phyloP scores from a whole-genome alignment of 2,797 vertebrate species.

The Sebastes diaconus region DNA sequence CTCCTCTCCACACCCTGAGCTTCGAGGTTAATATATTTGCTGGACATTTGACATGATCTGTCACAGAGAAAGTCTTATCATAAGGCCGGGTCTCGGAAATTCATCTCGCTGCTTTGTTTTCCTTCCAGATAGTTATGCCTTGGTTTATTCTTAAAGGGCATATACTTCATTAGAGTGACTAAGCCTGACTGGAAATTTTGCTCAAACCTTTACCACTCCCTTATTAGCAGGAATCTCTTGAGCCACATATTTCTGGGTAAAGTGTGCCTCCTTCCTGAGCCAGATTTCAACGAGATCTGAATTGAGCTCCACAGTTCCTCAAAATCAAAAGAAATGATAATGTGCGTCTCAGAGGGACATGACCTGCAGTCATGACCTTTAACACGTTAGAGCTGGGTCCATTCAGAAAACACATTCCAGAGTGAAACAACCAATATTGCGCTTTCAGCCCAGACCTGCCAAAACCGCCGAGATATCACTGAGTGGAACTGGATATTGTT shows the following conservation, averaged over 20 bases:
- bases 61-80: conserved; percentile 51
- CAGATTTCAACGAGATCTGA: not conserved
- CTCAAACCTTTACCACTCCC: not conserved
- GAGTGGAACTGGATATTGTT: conserved; percentile 58
- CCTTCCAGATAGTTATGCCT: not conserved
- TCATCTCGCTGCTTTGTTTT: conserved; percentile 14
- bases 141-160: conserved; percentile 29
- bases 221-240: conserved; percentile 1
- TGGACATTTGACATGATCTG: conserved; percentile 66
- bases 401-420: conserved; percentile 56
- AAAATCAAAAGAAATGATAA: conserved; percentile 8
- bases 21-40: conserved; percentile 62
- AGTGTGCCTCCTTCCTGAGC: not conserved
- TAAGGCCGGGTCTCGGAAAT: conserved; percentile 38
- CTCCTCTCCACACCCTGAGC: conserved; percentile 73
- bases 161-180: not conserved
- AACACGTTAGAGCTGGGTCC: conserved; percentile 12
- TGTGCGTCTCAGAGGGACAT: not conserved
- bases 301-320: not conserved
- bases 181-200: not conserved
- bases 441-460: conserved; percentile 11
- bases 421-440: conserved; percentile 12
- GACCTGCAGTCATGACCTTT: conserved; percentile 19
- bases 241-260: not conserved
- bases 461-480: conserved; percentile 32